phyloP scores from a whole-genome alignment of 92 coral and sea anemone species.

The Paramuricea clavata region DNA sequence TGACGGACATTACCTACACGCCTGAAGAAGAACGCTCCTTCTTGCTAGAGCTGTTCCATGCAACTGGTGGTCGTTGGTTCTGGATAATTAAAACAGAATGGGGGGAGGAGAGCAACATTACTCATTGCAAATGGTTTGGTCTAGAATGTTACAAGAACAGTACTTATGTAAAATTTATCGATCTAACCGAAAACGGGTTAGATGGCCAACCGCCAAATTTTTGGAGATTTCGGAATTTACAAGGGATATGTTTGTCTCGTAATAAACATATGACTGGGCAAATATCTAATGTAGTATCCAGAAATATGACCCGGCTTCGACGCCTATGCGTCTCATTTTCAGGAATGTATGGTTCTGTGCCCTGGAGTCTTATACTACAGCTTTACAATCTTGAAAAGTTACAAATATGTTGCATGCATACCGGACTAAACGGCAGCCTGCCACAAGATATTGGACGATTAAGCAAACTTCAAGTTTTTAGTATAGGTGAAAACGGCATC shows the following conservation, averaged over 20 bases:
- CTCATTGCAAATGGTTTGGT: constrained; percentile 83
- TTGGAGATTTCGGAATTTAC: too few species aligned
- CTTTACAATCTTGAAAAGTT: too few species aligned
- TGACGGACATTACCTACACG: constrained; percentile 67
- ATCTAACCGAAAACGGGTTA: too few species aligned
- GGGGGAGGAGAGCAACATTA: constrained; percentile 30
- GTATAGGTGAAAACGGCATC: constrained; percentile 74
- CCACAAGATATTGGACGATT: constrained; percentile 78
- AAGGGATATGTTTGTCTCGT: too few species aligned
- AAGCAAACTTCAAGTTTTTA: constrained; percentile 77
- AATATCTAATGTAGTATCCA: constrained; percentile 54
- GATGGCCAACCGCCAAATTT: too few species aligned
- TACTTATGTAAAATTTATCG: constrained; percentile 70
- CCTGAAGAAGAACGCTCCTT: too few species aligned
- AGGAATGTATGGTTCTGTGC: constrained; percentile 52
- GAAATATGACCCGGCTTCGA: constrained; percentile 86
- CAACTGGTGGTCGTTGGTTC: constrained; percentile 63
- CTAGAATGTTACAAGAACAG: constrained; percentile 65
- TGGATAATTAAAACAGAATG: too few species aligned
- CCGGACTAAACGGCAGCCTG: constrained; percentile 39
- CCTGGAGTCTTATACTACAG: constrained; percentile 54
- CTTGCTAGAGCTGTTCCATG: constrained; percentile 67
- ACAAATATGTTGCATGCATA: constrained; percentile 63
- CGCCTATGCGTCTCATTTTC: constrained; percentile 66
- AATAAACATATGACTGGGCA: constrained; percentile 58